A percentile compares a stretch with the other conserved stretches of the same genome.
Conservation (phyloP, 2,113 vertebrate species). For the Istiophorus platypterus region DNA sequence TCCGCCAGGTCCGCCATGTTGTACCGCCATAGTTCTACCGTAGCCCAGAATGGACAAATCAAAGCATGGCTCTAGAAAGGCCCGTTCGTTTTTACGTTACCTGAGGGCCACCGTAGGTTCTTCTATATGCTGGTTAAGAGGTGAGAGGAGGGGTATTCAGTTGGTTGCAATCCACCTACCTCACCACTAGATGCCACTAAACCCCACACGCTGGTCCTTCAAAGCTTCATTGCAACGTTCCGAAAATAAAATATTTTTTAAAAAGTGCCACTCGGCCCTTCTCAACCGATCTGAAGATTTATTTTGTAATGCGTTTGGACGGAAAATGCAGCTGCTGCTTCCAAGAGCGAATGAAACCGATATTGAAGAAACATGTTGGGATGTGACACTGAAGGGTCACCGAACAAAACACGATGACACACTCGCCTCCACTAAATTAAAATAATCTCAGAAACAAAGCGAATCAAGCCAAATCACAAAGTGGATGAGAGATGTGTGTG, state of each 20-base stretch:
- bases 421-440: background rate
- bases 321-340: background rate
- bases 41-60: too few relatives aligned
- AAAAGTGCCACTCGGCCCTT: background rate
- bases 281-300: background rate
- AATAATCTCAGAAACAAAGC: background rate
- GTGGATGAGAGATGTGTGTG: background rate
- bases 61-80: too few relatives aligned
- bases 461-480: conserved; percentile 8
- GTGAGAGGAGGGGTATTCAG: too few relatives aligned
- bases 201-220: background rate
- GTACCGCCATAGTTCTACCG: too few relatives aligned
- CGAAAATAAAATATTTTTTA: background rate
- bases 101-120: too few relatives aligned
- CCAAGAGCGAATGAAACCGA: conserved; percentile 13
- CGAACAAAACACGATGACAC: background rate
- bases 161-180: background rate
- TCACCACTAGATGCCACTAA: background rate
- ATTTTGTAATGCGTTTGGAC: conserved; percentile 23
- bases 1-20: too few relatives aligned
- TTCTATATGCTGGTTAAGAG: too few relatives aligned
- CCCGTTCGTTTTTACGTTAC: too few relatives aligned
- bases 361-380: background rate
- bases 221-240: background rate
- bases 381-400: background rate